Conservation (phyloP, 2,797 vertebrate genomes). For the Typhlichthys eigenmanni region DNA sequence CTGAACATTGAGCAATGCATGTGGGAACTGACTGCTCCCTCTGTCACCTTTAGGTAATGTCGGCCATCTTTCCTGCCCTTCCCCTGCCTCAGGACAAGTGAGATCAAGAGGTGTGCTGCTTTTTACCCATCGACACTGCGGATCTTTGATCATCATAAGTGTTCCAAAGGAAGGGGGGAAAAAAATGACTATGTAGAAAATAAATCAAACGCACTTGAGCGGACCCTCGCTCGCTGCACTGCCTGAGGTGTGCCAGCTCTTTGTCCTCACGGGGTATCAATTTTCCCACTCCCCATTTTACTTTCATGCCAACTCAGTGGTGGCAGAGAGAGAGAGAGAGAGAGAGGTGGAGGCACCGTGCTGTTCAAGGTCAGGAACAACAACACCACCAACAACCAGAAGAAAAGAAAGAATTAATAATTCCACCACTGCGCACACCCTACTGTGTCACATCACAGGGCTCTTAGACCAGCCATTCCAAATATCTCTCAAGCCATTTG, state of each 20-base stretch:
- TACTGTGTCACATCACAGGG: background rate
- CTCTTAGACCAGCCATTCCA: constrained; percentile 45
- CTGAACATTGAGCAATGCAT: constrained; percentile 71
- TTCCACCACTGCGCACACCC: too few species aligned
- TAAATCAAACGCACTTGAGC: constrained; percentile 10
- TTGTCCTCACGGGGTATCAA: constrained; percentile 35
- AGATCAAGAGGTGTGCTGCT: constrained; percentile 20
- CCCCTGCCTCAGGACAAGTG: constrained; percentile 13
- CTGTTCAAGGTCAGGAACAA: constrained; percentile 60
- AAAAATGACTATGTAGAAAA: constrained; percentile 9
- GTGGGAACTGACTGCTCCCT: constrained; percentile 60
- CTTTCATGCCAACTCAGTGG: too few species aligned
- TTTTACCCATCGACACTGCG: constrained; percentile 7
- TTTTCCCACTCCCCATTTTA: constrained; percentile 10
- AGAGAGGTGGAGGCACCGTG: constrained; percentile 9
- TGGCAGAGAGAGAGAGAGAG: too few species aligned
- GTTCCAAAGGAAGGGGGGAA: constrained; percentile 16
- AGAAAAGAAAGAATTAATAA: too few species aligned
- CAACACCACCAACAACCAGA: constrained; percentile 17
- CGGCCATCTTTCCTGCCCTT: constrained; percentile 52
- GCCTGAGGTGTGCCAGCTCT: constrained; percentile 28
- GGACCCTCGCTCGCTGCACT: constrained; percentile 17
- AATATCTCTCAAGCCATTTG: constrained; percentile 8
- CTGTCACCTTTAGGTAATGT: constrained; percentile 74
- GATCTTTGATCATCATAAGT: constrained; percentile 37